Percentiles rank a stretch among this genome's conserved stretches.
Conservation (phyloP, 2,888 invertebrate genomes). For the Eucera pruinosa region DNA sequence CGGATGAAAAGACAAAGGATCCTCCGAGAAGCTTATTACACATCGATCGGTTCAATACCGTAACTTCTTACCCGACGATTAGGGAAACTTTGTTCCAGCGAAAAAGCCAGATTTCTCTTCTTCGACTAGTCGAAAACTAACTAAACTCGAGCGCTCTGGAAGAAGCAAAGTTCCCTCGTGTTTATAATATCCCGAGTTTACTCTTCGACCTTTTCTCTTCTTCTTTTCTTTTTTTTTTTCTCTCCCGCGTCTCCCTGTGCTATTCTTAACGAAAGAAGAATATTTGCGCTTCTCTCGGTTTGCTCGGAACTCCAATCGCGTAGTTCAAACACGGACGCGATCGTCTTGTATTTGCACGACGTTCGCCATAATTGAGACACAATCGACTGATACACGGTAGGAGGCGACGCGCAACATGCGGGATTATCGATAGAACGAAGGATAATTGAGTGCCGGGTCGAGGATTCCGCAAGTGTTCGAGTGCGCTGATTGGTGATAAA, state of each 20-base stretch:
- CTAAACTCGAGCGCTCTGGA: no score
- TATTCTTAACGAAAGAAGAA: background rate
- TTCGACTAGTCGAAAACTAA: background rate
- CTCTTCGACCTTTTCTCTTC: background rate
- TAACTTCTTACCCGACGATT: slow-evolving; percentile 3
- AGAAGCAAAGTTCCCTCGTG: background rate
- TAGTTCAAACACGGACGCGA: slow-evolving; percentile 17
- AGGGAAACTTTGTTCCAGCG: background rate
- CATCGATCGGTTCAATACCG: background rate
- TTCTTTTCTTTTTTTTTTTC: background rate
- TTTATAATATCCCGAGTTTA: background rate
- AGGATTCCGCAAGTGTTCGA: background rate
- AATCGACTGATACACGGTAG: background rate
- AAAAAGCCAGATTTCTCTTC: background rate
- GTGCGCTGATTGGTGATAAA: slow-evolving; percentile 11
- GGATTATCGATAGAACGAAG: slow-evolving; percentile 9
- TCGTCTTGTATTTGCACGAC: no score
- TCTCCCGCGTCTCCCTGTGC: no score
- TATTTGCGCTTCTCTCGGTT: slow-evolving; percentile 18
- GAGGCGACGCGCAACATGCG: slow-evolving; percentile 11
- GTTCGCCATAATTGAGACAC: background rate
- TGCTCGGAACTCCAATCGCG: slow-evolving; percentile 3
- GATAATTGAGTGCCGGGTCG: slow-evolving; percentile 5
- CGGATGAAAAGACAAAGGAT: slow-evolving; percentile 3
- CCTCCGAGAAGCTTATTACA: slow-evolving; percentile 16